Evolutionary conservation across 2,888 invertebrate species (phyloP).

Genomic region (Drosophila pullipes): DNA sequence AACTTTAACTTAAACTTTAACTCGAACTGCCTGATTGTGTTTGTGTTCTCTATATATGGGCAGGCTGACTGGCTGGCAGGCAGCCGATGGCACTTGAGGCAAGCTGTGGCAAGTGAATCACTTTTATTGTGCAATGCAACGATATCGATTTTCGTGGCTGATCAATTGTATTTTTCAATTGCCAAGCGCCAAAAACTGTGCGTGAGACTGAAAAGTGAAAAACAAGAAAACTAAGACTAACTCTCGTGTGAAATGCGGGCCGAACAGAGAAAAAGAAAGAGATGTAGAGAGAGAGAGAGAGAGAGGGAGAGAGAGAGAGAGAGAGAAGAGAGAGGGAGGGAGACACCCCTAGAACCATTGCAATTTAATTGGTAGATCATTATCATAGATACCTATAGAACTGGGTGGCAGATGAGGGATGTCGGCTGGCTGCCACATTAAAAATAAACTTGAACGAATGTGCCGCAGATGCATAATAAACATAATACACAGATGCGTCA

Average conservation of each 20-base stretch:
- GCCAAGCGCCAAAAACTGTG: constrained; percentile 26
- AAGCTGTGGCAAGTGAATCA: constrained; percentile 64
- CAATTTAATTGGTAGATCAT: constrained; percentile 46
- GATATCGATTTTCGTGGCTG: constrained; percentile 45
- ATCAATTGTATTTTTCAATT: constrained; percentile 65
- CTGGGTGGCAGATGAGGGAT: constrained; percentile 8
- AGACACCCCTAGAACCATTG: constrained; percentile 16
- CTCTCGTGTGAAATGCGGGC: constrained; percentile 55
- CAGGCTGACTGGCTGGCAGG: constrained; percentile 13
- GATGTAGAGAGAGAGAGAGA: not conserved
- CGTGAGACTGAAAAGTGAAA: constrained; percentile 20
- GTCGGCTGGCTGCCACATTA: constrained; percentile 8
- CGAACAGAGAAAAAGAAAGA: not conserved
- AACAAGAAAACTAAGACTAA: constrained; percentile 12
- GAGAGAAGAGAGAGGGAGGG: not conserved
- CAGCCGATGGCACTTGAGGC: constrained; percentile 46
- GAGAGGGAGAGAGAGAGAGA: too few relatives aligned
- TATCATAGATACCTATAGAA: constrained; percentile 22
- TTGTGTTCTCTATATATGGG: constrained; percentile 39
- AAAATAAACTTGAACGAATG: constrained; percentile 7
- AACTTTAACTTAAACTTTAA: constrained; percentile 29
- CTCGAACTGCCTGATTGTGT: constrained; percentile 23
- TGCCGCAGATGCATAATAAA: constrained; percentile 12
- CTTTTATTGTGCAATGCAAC: constrained; percentile 63
- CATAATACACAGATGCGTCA: constrained; percentile 13